These are phyloP conservation scores for Smittia aterrima DNA, from an alignment of 2,888 invertebrate species.

Conservation along the genomic window DNA sequence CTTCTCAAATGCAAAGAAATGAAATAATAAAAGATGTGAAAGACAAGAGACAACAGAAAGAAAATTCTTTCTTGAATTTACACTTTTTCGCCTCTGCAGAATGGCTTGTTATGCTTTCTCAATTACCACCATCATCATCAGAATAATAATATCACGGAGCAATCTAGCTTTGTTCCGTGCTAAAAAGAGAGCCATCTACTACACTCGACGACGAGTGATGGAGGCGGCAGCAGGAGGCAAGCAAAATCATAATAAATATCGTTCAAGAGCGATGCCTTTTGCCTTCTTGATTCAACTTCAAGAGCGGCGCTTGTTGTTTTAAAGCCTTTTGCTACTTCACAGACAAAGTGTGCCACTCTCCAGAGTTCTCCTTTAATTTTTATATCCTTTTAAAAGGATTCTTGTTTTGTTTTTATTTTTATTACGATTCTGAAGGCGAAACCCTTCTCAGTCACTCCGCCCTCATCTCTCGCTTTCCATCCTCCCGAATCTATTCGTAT, in stretches of 20 bases:
- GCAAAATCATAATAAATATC: slow-evolving; percentile 28
- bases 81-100: not conserved
- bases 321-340: slow-evolving; percentile 20
- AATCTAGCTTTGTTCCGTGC: slow-evolving; percentile 22
- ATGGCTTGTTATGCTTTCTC: slow-evolving; percentile 27
- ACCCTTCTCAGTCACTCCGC: not conserved
- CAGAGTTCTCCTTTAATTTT: slow-evolving; percentile 33
- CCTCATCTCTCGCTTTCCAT: not conserved
- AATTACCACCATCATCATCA: slow-evolving; percentile 35
- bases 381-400: slow-evolving; percentile 39
- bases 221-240: not conserved
- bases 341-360: not conserved
- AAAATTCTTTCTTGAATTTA: slow-evolving; percentile 16
- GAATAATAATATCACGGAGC: slow-evolving; percentile 31
- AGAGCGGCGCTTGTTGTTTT: slow-evolving; percentile 6
- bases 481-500: not conserved
- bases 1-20: not conserved
- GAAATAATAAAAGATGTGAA: not conserved
- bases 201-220: slow-evolving; percentile 4
- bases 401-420: slow-evolving; percentile 37
- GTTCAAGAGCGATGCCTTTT: slow-evolving; percentile 19
- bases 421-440: slow-evolving; percentile 15
- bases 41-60: not conserved
- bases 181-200: slow-evolving; percentile 4
- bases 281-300: not conserved